Base-by-base conservation (phyloP, 2,888 invertebrate genomes). In the Zygothrica quintamaculata region DNA sequence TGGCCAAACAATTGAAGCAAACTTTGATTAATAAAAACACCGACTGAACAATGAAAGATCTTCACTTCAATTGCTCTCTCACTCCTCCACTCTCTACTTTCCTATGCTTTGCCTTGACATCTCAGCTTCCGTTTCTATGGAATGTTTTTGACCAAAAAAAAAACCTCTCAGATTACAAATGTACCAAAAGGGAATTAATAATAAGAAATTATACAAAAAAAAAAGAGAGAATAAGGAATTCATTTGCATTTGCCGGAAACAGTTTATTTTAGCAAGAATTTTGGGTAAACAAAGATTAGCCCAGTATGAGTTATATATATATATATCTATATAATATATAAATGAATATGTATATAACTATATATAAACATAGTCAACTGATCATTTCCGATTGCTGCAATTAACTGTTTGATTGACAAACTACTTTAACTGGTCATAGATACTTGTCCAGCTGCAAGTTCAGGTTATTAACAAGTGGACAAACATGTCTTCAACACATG, bases 1-100 rank as follows among this genome's bases (percentile, higher is more conserved):
- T 33, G 11, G 56, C 70, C 47, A 66, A 57, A 58, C 78, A 64
- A 76, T 56, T 77, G 66, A 56, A 71, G 74, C 73, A 67, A 76
- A 67, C 70, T 77, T 87, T 72, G 82, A 87, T 86, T 87, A 87
- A 87, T 86, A 80, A 88, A n/a, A 80, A 89, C 87, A 89, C 87
- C 86, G 89, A 73, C 50, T 25, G 59, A 86, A 84, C 88, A 84
- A 84, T 78, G 60, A 53, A 36, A 36, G 36, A 12, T 13, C 3
- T 5, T 4, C 36, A 36, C 13, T 13, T 36, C 36, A 12, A 8
- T 12, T 36, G 8, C 16, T 12, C 5, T 18, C 1, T 42, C 8
- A 13, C 31, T 53, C 34, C 46, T 12, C 43, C 5, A 3, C 12
- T 18, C 22, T 46, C 33, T 37, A 42, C 26, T 43, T 22, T 5